These are phyloP conservation scores for Papilio machaon DNA, from an alignment of 1,140 invertebrate genomes.

Conservation along the genomic window DNA sequence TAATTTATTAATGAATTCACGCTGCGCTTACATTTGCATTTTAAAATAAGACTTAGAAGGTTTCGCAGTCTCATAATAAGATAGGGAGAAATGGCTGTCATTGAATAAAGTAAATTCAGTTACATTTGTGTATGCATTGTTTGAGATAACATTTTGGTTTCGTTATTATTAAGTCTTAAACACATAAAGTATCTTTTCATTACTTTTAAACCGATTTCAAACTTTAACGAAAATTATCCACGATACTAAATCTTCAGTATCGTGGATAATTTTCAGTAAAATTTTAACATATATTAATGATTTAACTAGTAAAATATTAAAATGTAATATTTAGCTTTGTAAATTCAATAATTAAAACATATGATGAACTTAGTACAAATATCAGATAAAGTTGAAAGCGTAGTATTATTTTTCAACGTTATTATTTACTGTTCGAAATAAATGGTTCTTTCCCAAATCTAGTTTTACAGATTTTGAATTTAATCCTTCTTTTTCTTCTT, in stretches of 20 bases:
- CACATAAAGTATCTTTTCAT: too few species aligned
- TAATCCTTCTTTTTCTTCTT: too few species aligned
- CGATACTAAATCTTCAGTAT: too few species aligned
- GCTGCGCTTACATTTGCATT: conserved; percentile 31
- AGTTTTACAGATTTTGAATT: too few species aligned
- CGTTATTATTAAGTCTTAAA: background rate
- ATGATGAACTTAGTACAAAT: background rate
- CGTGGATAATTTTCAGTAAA: too few species aligned
- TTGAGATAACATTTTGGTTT: background rate
- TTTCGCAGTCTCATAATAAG: conserved; percentile 24
- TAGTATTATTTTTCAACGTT: background rate
- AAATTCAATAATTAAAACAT: background rate
- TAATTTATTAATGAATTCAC: conserved; percentile 38
- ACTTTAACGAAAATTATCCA: too few species aligned
- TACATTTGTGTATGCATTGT: background rate
- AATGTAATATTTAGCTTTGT: background rate
- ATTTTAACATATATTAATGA: too few species aligned
- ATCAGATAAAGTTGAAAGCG: background rate
- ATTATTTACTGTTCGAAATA: background rate
- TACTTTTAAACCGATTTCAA: too few species aligned
- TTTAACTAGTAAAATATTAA: too few species aligned
- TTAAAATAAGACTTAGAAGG: conserved; percentile 25
- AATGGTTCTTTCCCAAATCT: too few species aligned
- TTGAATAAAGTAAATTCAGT: conserved; percentile 10
- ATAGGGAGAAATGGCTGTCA: conserved; percentile 1